Base-by-base conservation (phyloP, 2,113 vertebrate genomes). In the Albula glossodonta region DNA sequence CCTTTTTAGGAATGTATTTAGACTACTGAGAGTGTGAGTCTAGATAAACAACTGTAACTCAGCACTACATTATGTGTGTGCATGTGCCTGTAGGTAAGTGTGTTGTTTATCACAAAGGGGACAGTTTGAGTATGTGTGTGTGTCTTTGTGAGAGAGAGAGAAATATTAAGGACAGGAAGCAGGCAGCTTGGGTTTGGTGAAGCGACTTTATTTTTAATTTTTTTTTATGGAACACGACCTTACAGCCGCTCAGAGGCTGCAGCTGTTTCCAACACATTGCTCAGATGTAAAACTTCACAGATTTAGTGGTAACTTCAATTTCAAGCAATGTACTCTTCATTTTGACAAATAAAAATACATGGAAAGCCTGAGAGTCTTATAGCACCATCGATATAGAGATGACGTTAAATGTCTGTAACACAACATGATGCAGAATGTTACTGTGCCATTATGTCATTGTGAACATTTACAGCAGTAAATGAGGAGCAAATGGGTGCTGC, bases 161-260 rank as follows among this genome's bases (percentile, higher is more conserved):
- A 74, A 41, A 78, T 78, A 78, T 78, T 11, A 41, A 78, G 78
- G 2, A 79, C 78, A 79, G 41, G 41, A 79, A 50, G 41, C 78
- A 79, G 25, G 31, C 8, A 48, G 74, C 19, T 78, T 48, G 41
- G 12, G 31, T 31, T 83, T 41, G 25, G 56, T 60, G 56, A 82
- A 57, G 53, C 25, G 49, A 60, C 56, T 83, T 83, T 83, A 63
- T 63, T 66, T 19, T 66, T n/a, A n/a, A n/a, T n/a, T n/a, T 66
- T 66, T 19, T 66, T 66, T 82, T 12, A 63, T 7, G 81, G 56
- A 83, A 48, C 25, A 13, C 7, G 63, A 1, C 31, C 15, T 83
- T 60, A 11, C 81, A 83, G 56, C 25, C 60, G 53, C 53, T 49
- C 11, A 31, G 11, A 50, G 49, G 49, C 78, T 79, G 41, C 19